Evolutionary conservation across 2,113 vertebrate genomes (phyloP).

Genomic region (Manacus vitellinus): DNA sequence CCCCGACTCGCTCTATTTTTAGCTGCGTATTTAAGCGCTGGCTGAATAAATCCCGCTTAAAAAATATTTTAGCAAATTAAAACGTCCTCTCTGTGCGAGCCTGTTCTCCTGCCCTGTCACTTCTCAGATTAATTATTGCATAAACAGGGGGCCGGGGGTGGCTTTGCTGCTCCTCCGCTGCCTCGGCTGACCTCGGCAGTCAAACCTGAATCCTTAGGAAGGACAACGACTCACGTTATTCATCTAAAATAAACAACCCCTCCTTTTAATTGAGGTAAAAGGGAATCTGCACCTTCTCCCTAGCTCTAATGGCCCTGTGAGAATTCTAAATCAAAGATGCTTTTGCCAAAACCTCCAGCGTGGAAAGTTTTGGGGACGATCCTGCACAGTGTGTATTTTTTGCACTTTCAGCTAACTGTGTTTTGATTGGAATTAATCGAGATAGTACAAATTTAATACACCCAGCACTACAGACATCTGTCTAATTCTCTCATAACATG

Average conservation of each 20-base stretch:
- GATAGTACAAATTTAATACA: neutral
- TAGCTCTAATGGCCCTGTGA: neutral
- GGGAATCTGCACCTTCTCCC: neutral
- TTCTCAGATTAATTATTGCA: conserved; percentile 6
- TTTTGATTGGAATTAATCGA: neutral
- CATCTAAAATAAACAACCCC: neutral
- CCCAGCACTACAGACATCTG: neutral
- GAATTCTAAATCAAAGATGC: neutral
- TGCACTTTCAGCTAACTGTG: neutral
- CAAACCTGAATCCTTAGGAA: neutral
- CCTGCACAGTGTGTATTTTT: fast-evolving
- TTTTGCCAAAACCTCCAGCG: neutral
- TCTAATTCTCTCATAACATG: neutral
- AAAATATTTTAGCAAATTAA: conserved; percentile 45
- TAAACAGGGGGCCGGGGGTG: neutral
- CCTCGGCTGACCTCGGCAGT: neutral
- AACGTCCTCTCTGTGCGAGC: neutral
- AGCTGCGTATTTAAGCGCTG: neutral
- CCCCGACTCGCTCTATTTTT: fast-evolving
- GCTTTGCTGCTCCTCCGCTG: neutral
- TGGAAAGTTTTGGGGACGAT: neutral
- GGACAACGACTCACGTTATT: neutral
- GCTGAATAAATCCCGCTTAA: neutral
- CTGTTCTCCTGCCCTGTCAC: neutral
- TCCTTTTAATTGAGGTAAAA: neutral